A percentile compares a stretch with the other conserved stretches of the same genome.
phyloP scores from a whole-genome alignment of 2,888 invertebrate species.

The Ornithoptera alexandrae region DNA sequence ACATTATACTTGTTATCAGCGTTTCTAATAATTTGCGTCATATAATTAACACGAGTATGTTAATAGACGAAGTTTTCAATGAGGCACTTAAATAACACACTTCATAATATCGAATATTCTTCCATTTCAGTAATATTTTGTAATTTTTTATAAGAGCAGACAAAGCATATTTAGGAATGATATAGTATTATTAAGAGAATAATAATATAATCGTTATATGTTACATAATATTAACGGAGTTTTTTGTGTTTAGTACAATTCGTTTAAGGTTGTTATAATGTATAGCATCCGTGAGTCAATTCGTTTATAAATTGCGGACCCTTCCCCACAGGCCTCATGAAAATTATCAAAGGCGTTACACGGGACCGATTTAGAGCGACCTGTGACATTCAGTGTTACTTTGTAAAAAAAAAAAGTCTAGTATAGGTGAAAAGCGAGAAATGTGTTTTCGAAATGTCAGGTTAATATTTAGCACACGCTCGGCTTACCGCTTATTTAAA shows the following conservation, averaged over 20 bases:
- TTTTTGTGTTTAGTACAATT: not conserved
- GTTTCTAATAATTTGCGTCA: conserved; percentile 23
- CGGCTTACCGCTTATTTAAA: conserved; percentile 54
- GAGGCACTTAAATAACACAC: not conserved
- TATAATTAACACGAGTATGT: conserved; percentile 1
- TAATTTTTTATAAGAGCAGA: too few species aligned
- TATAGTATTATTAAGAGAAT: too few species aligned
- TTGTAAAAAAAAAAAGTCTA: conserved; percentile 17
- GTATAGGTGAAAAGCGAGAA: conserved; percentile 1
- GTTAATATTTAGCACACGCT: conserved; percentile 57
- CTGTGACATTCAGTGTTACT: conserved; percentile 24
- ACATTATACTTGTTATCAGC: conserved; percentile 30
- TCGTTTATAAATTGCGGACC: conserved; percentile 13
- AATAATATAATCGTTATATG: not conserved
- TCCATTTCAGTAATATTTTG: too few species aligned
- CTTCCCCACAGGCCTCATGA: conserved; percentile 4
- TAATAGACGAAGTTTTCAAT: not conserved
- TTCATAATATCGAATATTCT: not conserved
- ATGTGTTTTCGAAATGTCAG: conserved; percentile 48
- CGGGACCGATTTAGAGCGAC: conserved; percentile 25
- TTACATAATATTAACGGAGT: not conserved
- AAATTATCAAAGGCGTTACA: conserved; percentile 18
- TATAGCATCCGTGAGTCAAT: not conserved
- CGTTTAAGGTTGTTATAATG: conserved; percentile 1
- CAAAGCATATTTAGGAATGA: too few species aligned